These are phyloP conservation scores for Heterotilapia buettikoferi DNA, from an alignment of 2,113 vertebrate species.

Conservation along the genomic window DNA sequence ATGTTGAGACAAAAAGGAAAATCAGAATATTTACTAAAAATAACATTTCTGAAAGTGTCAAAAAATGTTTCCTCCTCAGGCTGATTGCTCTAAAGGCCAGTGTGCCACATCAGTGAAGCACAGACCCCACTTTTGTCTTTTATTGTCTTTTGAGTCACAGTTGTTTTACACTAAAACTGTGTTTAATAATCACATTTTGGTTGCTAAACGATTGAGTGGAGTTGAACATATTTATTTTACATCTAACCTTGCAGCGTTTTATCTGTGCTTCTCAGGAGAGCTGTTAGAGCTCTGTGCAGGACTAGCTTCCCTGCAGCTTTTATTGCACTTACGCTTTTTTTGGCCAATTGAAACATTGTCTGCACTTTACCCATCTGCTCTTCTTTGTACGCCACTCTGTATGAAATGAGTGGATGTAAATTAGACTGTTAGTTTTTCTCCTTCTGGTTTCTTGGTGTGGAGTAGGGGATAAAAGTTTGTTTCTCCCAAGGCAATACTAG, in stretches of 20 bases:
- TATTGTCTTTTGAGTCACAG: background rate
- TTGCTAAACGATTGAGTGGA: background rate
- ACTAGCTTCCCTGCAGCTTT: background rate
- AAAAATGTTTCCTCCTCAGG: background rate
- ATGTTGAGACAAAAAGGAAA: background rate
- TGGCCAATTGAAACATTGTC: background rate
- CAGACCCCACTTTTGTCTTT: background rate
- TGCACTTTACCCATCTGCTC: background rate
- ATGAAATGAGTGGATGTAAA: background rate
- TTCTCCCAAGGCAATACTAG: background rate
- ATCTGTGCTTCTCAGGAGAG: background rate
- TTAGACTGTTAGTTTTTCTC: background rate
- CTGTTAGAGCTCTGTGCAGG: background rate
- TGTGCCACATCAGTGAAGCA: background rate
- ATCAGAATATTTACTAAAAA: background rate
- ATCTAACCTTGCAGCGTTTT: background rate
- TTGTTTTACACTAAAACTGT: background rate
- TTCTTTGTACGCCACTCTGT: background rate
- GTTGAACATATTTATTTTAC: background rate
- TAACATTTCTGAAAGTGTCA: background rate
- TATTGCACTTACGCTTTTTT: background rate
- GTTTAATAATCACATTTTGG: background rate
- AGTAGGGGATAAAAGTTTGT: background rate
- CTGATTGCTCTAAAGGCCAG: background rate
- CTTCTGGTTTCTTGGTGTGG: background rate